Evolutionary conservation across 1,140 invertebrate genomes (phyloP).

Genomic region (Drosophila burlai): DNA sequence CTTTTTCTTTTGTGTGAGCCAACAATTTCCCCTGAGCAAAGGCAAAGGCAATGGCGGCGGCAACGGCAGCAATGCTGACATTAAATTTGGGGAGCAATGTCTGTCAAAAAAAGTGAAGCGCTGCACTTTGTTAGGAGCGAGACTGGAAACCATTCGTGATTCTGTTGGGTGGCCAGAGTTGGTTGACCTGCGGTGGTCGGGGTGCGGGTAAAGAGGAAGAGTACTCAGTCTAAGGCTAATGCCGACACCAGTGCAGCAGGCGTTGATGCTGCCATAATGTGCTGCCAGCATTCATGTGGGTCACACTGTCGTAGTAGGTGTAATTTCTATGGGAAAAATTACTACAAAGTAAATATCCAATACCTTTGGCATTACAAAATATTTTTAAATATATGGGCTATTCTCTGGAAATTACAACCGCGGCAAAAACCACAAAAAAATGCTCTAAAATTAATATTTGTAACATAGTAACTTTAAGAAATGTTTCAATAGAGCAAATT

Average conservation of each 20-base stretch:
- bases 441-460: too few species aligned
- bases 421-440: too few species aligned
- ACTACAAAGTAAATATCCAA: not conserved
- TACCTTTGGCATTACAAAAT: not conserved
- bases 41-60: conserved; percentile 33
- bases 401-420: too few species aligned
- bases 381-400: too few species aligned
- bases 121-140: conserved; percentile 50
- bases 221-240: conserved; percentile 23
- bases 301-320: conserved; percentile 21
- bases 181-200: conserved; percentile 43
- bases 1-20: conserved; percentile 34
- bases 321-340: conserved; percentile 2
- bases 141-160: conserved; percentile 35
- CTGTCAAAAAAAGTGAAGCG: conserved; percentile 71
- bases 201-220: too few species aligned
- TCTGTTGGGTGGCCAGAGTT: conserved; percentile 52
- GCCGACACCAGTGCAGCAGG: conserved; percentile 56
- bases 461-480: too few species aligned
- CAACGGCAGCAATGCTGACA: conserved; percentile 61
- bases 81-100: conserved; percentile 76
- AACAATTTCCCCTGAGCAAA: conserved; percentile 69
- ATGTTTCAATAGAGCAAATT: too few species aligned
- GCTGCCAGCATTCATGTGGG: conserved; percentile 64
- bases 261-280: conserved; percentile 68